Conservation (phyloP, 2,888 invertebrate genomes). For the Odontocolon sp. region DNA sequence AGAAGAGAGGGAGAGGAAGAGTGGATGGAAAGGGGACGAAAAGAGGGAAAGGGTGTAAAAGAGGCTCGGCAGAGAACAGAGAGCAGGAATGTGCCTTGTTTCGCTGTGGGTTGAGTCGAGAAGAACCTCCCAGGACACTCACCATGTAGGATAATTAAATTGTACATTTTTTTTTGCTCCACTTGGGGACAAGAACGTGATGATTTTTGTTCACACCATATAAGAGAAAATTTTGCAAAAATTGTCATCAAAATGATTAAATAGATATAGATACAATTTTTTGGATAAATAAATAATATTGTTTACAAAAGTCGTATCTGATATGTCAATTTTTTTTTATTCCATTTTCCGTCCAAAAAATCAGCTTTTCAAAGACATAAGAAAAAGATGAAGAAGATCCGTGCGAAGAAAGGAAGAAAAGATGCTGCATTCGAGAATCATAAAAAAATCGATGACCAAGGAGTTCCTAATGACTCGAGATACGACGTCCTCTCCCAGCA, state of each 20-base stretch:
- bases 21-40: constrained; percentile 25
- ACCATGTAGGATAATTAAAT: constrained; percentile 56
- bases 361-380: no score
- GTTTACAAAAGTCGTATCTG: no score
- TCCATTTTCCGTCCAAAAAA: background rate
- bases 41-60: constrained; percentile 13
- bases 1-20: background rate
- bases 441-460: no score
- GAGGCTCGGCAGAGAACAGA: background rate
- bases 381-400: no score
- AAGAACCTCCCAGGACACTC: constrained; percentile 25
- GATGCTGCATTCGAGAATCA: no score
- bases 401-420: no score
- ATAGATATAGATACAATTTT: no score
- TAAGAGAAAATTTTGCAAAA: background rate
- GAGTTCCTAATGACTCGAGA: constrained; percentile 7
- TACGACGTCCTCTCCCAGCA: background rate
- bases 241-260: no score
- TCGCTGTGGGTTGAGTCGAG: constrained; percentile 17
- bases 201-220: constrained; percentile 4
- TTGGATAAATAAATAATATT: no score
- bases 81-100: constrained; percentile 23
- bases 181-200: constrained; percentile 31
- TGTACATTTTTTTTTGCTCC: constrained; percentile 39
- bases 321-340: constrained; percentile 1